Percentiles rank a stretch among this genome's conserved stretches.
Conservation (phyloP, 2,113 vertebrate species). For the Actenoides hombroni region DNA sequence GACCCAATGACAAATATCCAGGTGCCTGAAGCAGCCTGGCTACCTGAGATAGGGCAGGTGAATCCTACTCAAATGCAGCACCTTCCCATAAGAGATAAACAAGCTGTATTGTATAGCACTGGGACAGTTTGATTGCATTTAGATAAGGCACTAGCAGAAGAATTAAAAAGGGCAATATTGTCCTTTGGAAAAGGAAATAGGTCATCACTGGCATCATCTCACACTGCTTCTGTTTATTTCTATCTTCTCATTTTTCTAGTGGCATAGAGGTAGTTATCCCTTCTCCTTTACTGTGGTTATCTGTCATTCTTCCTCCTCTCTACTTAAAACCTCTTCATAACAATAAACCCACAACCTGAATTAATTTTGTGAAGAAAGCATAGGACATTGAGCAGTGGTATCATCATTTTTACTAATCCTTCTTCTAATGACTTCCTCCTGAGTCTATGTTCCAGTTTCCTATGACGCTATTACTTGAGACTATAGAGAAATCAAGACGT, state of each 20-base stretch:
- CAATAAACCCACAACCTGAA: background rate
- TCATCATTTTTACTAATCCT: background rate
- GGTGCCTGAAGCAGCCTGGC: background rate
- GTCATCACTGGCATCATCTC: background rate
- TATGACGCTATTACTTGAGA: background rate
- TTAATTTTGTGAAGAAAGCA: background rate
- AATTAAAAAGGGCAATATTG: background rate
- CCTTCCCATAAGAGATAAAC: background rate
- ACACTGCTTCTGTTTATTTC: background rate
- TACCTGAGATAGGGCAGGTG: background rate
- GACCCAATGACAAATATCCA: background rate
- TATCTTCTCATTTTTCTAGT: background rate
- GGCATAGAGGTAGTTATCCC: background rate
- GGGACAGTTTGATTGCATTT: background rate
- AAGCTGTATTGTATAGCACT: background rate
- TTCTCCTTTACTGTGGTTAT: slow-evolving; percentile 6
- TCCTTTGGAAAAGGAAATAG: background rate
- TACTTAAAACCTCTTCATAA: background rate
- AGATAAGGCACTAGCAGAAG: background rate
- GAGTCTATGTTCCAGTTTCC: background rate
- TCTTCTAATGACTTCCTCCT: background rate
- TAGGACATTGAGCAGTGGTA: background rate
- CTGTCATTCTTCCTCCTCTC: background rate
- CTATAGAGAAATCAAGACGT: background rate
- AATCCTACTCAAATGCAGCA: background rate